Conservation (phyloP, 2,113 vertebrate species). For the Bos indicus region DNA sequence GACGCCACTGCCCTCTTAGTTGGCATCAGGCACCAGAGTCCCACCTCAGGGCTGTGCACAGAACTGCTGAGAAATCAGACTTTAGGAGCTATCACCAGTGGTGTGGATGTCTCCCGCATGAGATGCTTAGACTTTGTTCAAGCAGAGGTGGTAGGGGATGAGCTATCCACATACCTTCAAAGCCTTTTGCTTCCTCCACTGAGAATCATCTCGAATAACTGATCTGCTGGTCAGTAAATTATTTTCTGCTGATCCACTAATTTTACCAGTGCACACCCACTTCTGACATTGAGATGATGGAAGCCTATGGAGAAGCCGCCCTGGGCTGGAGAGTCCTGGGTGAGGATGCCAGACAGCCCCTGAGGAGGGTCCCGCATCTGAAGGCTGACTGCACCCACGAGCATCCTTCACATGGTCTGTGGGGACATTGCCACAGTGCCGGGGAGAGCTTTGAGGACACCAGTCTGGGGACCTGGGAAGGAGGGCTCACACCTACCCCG, state of each 20-base stretch:
- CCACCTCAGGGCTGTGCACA: neutral
- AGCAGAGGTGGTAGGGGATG: no score
- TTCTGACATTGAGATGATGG: neutral
- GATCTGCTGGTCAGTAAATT: fast-evolving
- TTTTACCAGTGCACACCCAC: neutral
- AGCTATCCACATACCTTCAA: fast-evolving
- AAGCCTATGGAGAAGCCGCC: neutral
- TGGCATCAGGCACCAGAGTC: neutral
- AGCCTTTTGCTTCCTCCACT: no score
- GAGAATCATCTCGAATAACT: neutral
- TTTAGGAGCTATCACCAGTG: neutral
- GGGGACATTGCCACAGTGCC: neutral
- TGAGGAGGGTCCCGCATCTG: neutral
- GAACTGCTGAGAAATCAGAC: neutral
- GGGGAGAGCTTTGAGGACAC: neutral
- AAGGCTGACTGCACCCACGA: fast-evolving
- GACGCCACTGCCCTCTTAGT: neutral
- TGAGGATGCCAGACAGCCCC: neutral
- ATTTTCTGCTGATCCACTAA: fast-evolving
- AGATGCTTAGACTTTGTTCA: neutral
- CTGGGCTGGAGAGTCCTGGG: neutral
- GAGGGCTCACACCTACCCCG: fast-evolving
- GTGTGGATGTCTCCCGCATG: neutral
- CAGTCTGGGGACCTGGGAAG: no score
- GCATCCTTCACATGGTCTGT: neutral